Base-by-base conservation (phyloP, 1,140 invertebrate species). In the Zeugodacus cucurbitae region DNA sequence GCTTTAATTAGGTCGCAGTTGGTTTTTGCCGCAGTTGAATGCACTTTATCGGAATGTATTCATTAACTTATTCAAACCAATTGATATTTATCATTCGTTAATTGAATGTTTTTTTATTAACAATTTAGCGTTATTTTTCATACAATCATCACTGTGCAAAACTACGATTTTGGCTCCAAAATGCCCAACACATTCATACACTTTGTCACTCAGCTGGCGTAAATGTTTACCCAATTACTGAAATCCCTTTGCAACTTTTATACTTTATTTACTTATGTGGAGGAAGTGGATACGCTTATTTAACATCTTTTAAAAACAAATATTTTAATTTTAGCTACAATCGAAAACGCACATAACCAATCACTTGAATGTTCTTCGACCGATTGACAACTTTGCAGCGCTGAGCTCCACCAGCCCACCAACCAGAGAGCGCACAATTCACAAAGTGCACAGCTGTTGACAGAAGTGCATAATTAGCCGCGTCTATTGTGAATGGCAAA, bases 31-130 rank as follows among this genome's bases (percentile, higher is more conserved):
- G n/a, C 37, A 82, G 74, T 82, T 48, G 37, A 82, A 82, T 82
- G 37, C n/a, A 82, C 74, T 48, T 82, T 82, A 26, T 82, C 26
- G 74, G 74, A 82, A 82, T 82, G 74, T 82, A 48, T 82, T 11
- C n/a, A 48, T 8, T 34, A 44, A 37, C 41, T 74, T 74, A 74
- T 74, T 74, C 34, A 74, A 82, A 41, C 74, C 37, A 44, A 82
- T 82, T 82, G 7, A 48, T 26, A 5, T 48, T 44, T 82, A 44
- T 82, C 37, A 82, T 44, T 48, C 22, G 41, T 82, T 48, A 34
- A 74, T 41, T 44, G 34, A 82, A 37, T 34, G 67, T 7, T 34
- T n/a, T 74, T 74, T 74, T 17, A 37, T 41, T 41, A 22, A 22
- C 1, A 17, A 74, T 32, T 22, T 22, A 54, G 11, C 2, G 48